These are phyloP conservation scores for Oscheius myriophilus DNA, from an alignment of 2,888 invertebrate genomes.

Conservation along the genomic window DNA sequence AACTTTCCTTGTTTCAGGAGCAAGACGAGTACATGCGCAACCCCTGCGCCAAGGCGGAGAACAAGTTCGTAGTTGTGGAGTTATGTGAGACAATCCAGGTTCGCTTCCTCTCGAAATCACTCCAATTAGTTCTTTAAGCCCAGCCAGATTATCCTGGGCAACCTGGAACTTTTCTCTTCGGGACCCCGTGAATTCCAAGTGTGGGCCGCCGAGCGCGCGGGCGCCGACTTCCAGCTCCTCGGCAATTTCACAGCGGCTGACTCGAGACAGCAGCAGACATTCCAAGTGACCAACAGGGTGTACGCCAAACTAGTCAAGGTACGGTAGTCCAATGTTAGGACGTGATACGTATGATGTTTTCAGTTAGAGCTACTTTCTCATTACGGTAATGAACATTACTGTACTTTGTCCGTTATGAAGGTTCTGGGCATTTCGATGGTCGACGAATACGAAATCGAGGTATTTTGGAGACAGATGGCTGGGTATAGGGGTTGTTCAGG, in stretches of 20 bases:
- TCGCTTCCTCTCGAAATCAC: too few relatives aligned
- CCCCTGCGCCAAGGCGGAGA: constrained; percentile 81
- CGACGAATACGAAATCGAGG: constrained; percentile 71
- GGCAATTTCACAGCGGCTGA: constrained; percentile 78
- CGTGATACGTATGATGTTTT: background rate
- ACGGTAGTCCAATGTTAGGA: constrained; percentile 11
- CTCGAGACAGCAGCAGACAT: constrained; percentile 54
- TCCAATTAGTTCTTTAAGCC: constrained; percentile 77
- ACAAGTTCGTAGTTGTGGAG: constrained; percentile 84
- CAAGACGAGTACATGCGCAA: constrained; percentile 96
- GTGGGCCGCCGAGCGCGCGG: constrained; percentile 85
- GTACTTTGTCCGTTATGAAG: constrained; percentile 92
- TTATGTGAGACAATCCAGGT: constrained; percentile 93
- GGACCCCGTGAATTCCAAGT: constrained; percentile 89
- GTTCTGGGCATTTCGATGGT: constrained; percentile 86
- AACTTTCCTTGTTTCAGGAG: constrained; percentile 35
- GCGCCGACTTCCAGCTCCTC: constrained; percentile 89
- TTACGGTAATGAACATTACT: constrained; percentile 95
- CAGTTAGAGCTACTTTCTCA: constrained; percentile 86
- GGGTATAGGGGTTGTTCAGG: background rate
- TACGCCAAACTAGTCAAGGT: constrained; percentile 90
- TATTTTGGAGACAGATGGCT: too few relatives aligned
- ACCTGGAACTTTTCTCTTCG: constrained; percentile 96
- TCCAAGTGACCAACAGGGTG: constrained; percentile 75
- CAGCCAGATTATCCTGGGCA: constrained; percentile 86